These are phyloP conservation scores for Megaptera novaeangliae DNA, from an alignment of 2,113 vertebrate species.

Conservation along the genomic window DNA sequence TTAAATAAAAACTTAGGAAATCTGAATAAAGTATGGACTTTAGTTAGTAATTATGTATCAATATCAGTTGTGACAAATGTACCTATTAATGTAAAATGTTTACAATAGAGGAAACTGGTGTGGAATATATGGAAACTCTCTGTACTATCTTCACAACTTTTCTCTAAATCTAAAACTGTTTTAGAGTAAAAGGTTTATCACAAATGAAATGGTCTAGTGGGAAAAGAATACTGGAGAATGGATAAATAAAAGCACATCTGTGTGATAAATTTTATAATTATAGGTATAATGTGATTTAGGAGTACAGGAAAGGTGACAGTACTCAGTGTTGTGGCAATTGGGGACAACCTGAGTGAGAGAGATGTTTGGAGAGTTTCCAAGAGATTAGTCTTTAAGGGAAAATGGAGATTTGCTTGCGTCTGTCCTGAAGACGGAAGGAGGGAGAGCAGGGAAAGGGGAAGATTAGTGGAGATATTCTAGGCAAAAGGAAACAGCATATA, in stretches of 20 bases:
- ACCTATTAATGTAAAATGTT: neutral
- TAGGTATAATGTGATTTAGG: neutral
- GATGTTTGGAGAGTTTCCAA: neutral
- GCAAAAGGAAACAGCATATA: neutral
- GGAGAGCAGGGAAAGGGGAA: neutral
- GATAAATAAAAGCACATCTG: neutral
- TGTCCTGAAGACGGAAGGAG: neutral
- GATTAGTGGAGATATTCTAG: neutral
- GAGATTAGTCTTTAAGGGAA: neutral
- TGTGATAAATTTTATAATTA: neutral
- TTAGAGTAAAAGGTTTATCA: neutral
- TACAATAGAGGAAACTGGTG: neutral
- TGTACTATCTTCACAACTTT: constrained; percentile 48
- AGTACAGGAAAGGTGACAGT: neutral
- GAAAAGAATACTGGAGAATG: neutral
- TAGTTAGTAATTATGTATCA: neutral
- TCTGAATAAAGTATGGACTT: neutral
- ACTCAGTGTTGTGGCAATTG: neutral
- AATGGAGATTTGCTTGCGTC: neutral
- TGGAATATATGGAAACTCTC: neutral
- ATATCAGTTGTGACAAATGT: neutral
- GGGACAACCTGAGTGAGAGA: neutral
- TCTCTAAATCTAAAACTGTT: neutral
- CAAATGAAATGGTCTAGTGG: neutral
- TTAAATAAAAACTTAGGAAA: neutral